Conservation (phyloP, 2,797 vertebrate genomes). For the Mastacembelus armatus region DNA sequence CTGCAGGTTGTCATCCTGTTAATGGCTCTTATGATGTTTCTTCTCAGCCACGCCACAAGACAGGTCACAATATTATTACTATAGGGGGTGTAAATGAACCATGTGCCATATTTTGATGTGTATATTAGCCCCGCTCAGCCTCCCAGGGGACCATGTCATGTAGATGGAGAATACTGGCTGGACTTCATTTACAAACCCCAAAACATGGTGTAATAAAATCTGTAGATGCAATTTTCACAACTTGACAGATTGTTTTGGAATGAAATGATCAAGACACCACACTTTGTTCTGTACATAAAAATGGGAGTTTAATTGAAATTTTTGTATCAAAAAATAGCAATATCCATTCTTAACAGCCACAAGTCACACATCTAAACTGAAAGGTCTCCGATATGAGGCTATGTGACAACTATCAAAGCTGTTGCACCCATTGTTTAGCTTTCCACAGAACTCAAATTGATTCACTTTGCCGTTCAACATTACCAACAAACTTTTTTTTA, state of each 20-base stretch:
- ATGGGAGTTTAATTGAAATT: conserved; percentile 95
- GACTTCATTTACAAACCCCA: not conserved
- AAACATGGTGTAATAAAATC: too few species aligned
- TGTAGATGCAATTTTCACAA: not conserved
- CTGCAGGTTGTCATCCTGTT: conserved; percentile 59
- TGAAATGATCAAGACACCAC: conserved; percentile 62
- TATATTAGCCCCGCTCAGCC: conserved; percentile 3
- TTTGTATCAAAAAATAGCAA: conserved; percentile 98
- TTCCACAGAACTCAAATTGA: conserved; percentile 84
- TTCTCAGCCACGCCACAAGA: conserved; percentile 25
- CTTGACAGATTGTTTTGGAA: not conserved
- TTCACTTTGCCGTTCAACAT: conserved; percentile 67
- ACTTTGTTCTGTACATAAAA: conserved; percentile 89
- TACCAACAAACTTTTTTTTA: conserved; percentile 56
- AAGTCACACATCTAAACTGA: conserved; percentile 89
- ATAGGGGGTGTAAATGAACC: conserved; percentile 34
- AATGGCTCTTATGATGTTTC: conserved; percentile 60
- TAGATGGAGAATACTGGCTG: conserved; percentile 5
- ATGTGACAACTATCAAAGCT: conserved; percentile 81
- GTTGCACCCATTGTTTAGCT: conserved; percentile 81
- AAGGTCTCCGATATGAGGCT: conserved; percentile 82
- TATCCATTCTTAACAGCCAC: conserved; percentile 87
- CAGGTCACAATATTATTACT: conserved; percentile 22
- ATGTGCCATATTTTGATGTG: conserved; percentile 14
- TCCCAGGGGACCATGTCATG: conserved; percentile 1